Base-by-base conservation (phyloP, 2,113 vertebrate genomes). In the Tachycineta bicolor region DNA sequence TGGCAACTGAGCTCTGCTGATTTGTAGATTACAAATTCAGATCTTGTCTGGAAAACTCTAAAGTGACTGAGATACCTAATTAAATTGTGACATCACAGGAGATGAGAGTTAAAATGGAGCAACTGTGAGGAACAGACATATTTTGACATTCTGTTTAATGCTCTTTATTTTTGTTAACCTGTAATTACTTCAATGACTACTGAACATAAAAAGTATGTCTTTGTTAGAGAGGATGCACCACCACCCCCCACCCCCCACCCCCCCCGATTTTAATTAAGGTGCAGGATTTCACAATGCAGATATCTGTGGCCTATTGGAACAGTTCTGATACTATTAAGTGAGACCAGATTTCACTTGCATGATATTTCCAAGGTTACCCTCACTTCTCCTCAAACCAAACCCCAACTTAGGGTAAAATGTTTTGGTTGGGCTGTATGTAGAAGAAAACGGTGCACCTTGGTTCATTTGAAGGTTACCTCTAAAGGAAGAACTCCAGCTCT, bases 131-230 rank as follows among this genome's bases (percentile, higher is more conserved):
- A 96, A 86, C 78, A 83, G 70, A 85, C 63, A 58, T 92, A 93
- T 95, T 95, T 87, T 96, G 92, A 93, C 90, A 92, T 77, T 91
- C 78, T 86, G 85, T 86, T 93, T 88, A 93, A 95, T 77, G 90
- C 43, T 88, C 63, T 91, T 93, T 80, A 80, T 94, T 96, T 92
- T 83, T 74, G 46, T 88, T 80, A 95, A 83, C 88, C 56, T 87
- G 71, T 80, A 88, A 94, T 86, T 92, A 93, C 50, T 87, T 84
- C 87, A 77, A 4, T 49, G 63, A 83, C 47, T 90, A 77, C 29
- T 87, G 76, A 96, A 89, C 67, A 73, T 78, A 60, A 77, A 93
- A 87, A 24, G 39, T 39, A 64, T 31, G 69, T 89, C 83, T 92
- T 68, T 90, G 63, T 91, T 83, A 88, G 53, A 77, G 34, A 83